Base-by-base conservation (phyloP, 2,113 vertebrate species). In the Ceyx melanurus region DNA sequence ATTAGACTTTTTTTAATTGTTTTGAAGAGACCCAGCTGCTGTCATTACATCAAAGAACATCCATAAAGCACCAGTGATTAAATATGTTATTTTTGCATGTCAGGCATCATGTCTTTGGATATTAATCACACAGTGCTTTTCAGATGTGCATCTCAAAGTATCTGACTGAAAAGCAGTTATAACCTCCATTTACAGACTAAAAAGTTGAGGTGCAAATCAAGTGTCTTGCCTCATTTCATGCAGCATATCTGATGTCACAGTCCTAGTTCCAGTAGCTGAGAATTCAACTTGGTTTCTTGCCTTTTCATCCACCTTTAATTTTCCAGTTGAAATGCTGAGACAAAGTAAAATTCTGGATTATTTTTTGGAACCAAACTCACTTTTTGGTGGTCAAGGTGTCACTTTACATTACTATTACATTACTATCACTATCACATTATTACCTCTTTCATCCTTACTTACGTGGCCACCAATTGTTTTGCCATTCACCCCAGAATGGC, bases 11-110 rank as follows among this genome's bases (percentile, higher is more conserved):
- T 92, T 51, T 67, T 11, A 67, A 94, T 94, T 94, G 85, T 96
- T 96, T 91, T 94, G 92, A 95, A 92, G 94, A 95, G 89, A 94
- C 43, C 90, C 96, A 95, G 94, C 92, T 95, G 87, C 94, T 92
- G 84, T 88, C 87, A 96, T 94, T 96, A 89, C 93, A 87, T 94
- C 83, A 95, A 92, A 92, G 87, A 93, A 92, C 72, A 82, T 88
- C 87, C 75, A 92, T 76, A 92, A 93, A 68, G 61, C 91, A 91
- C 25, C 45, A 93, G 61, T 93, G 92, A 94, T 92, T 96, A 94
- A 96, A 70, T 67, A 50, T 82, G 70, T 37, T 82, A 87, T 94
- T 94, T 96, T 91, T 94, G 72, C 61, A 87, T 79, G 85, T 89
- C 62, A 95, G 87, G 40, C 78, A 80, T 77, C 81, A 84, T 13